Evolutionary conservation across 2,888 invertebrate genomes (phyloP), one percentile per base, ranked within the genome.

Genomic region (Leistus spinibarbis): DNA sequence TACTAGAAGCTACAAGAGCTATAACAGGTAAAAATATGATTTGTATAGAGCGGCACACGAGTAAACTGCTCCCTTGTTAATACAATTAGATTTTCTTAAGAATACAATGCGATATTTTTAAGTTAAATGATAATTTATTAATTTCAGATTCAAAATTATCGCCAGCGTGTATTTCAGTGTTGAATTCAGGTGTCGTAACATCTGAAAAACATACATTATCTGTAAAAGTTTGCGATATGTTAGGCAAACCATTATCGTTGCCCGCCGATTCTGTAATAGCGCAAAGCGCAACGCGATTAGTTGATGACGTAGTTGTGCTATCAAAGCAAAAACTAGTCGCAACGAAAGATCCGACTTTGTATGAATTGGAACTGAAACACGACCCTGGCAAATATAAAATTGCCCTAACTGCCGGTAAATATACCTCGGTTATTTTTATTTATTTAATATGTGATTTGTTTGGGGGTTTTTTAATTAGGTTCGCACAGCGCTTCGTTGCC

Each of bases 321-420:
- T 92, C 91, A 77, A 90, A 90, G 82, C 90, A 90, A 85, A 90
- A 89, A 75, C 80, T 91, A 0, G 84, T 84, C 0, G 86, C 86
- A 67, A 84, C 88, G 0, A 85, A 87, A 1, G 90, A 90, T 57
- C 91, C 92, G 16, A 91, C 92, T 0, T 88, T 93, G 67, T 97
- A 91, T 84, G 89, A 91, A 64, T 88, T 96, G 65, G 93, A 96
- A 81, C 87, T 98, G 19, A 94, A 94, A 81, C 91, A 95, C 16
- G 91, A 93, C 19, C 92, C 95, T 77, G 98, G 97, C 24, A 89
- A 95, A 82, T 98, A 98, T 87, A 91, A 91, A 80, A 89, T 96
- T 5, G 91, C 91, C 0, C 84, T 98, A 13, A 92, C 90, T 76
- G 94, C 93, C 2, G 92, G 91, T 64, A 54, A 57, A 57, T 19